Evolutionary conservation across 64 coral and sea anemone species (phyloP), one percentile per base, ranked within the genome.

Genomic region (Stylophora pistillata): DNA sequence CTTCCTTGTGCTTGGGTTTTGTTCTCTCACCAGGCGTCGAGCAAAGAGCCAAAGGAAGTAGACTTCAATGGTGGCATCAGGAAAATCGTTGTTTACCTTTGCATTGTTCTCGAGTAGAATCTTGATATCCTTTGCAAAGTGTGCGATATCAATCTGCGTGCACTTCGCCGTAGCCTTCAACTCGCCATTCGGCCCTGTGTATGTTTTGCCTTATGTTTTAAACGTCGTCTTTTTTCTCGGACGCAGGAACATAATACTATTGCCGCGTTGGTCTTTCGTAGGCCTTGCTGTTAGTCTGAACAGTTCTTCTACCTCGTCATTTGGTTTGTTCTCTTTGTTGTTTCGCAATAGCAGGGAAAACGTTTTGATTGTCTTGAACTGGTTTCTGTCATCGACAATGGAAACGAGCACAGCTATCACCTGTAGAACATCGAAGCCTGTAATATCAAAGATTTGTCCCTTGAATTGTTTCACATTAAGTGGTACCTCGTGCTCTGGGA

Each of bases 251-350:
- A 80, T 29, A 25, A 37, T 33, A 12, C 2, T 56, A 32, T 81
- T 81, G 25, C 78, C 78, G 25, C 56, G 78, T 81, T 81, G 78
- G 5, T 81, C 0, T 62, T 81, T 32, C 9, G 56, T 61, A 32
- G 78, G 56, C 5, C 78, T 64, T 63, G 78, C 78, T 81, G 5
- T 62, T 4, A 81, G 57, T 62, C 78, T 81, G 25, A 62, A 81
- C 15, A 81, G 28, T 18, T 23, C 57, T 34, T 81, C 56, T 4
- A 30, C 25, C 0, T 30, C 17, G 9, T 0, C 15, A 5, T 81
- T 15, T 0, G 11, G 4, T 10, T 68, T 68, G 21, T 17, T 27
- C 1, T 62, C 26, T 29, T 23, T 5, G 10, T 15, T 53, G 53
- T 60, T 16, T 14, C 16, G 64, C 1, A 81, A 10, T 58, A 62